phyloP scores from a whole-genome alignment of 1,140 invertebrate species.

The Brachystomella parvula region DNA sequence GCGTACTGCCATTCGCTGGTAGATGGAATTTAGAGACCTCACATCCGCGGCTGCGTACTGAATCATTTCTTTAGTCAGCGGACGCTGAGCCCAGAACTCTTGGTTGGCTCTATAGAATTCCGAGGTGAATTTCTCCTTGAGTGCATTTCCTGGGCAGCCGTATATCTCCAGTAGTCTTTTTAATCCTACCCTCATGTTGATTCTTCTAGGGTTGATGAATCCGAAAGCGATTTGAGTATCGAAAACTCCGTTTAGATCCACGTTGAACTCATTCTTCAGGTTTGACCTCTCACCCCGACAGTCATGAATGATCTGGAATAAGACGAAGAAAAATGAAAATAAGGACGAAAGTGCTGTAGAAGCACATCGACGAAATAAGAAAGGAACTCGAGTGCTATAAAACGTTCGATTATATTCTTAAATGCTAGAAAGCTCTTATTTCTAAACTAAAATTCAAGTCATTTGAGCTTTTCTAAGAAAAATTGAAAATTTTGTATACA shows the following conservation, averaged over 20 bases:
- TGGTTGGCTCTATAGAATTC: conserved; percentile 8
- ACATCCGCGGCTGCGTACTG: conserved; percentile 5
- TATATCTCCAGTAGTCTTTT: background rate
- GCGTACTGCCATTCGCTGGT: background rate
- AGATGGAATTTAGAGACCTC: background rate
- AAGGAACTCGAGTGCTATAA: no score
- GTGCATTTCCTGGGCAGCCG: background rate
- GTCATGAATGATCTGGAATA: conserved; percentile 3
- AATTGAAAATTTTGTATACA: no score
- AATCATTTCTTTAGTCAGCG: background rate
- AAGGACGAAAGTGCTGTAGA: no score
- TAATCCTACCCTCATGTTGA: background rate
- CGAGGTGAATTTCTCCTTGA: background rate
- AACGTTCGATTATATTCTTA: no score
- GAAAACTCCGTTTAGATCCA: background rate
- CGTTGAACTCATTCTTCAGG: background rate
- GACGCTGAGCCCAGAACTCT: conserved; percentile 4
- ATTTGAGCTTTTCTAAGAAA: no score
- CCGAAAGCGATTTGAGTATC: conserved; percentile 2
- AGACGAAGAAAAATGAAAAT: no score
- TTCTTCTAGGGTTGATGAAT: background rate
- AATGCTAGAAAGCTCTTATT: no score
- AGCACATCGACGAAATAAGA: background rate
- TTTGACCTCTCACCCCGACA: conserved; percentile 1
- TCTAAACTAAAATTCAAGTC: no score